Evolutionary conservation across 2,113 vertebrate species (phyloP).

Genomic region (Scophthalmus maximus): DNA sequence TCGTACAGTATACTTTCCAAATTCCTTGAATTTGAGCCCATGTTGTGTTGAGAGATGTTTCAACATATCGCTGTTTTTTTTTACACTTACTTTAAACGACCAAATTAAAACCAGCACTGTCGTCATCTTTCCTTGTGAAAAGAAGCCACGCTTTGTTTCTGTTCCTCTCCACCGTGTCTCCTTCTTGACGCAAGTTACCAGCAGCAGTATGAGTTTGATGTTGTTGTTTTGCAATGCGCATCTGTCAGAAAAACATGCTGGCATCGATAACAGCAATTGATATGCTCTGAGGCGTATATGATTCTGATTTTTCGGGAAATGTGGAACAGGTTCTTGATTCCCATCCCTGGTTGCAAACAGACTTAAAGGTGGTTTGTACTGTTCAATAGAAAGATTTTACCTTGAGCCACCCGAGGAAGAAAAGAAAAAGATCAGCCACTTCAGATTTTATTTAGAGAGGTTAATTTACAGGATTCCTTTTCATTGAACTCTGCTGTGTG

Average conservation of each 20-base stretch:
- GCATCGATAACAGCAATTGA: background rate
- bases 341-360: background rate
- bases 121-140: background rate
- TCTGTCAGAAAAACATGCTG: background rate
- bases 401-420: background rate
- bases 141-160: background rate
- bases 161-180: background rate
- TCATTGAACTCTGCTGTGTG: conserved; percentile 35
- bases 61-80: too few species aligned
- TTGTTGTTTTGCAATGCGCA: background rate
- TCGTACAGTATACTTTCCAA: too few species aligned
- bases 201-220: background rate
- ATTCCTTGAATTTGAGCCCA: too few species aligned
- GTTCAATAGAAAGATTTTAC: conserved; percentile 25
- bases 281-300: background rate
- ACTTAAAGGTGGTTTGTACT: background rate
- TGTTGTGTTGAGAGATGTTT: background rate
- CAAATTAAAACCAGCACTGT: background rate
- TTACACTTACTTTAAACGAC: too few species aligned
- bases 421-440: conserved; percentile 6
- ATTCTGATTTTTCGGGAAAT: background rate
- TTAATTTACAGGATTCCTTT: conserved; percentile 52
- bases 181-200: background rate
- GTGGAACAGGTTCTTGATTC: background rate
- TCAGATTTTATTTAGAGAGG: conserved; percentile 50